These are phyloP conservation scores for Argyra leucocephala DNA, from an alignment of 2,888 invertebrate species.

Conservation along the genomic window DNA sequence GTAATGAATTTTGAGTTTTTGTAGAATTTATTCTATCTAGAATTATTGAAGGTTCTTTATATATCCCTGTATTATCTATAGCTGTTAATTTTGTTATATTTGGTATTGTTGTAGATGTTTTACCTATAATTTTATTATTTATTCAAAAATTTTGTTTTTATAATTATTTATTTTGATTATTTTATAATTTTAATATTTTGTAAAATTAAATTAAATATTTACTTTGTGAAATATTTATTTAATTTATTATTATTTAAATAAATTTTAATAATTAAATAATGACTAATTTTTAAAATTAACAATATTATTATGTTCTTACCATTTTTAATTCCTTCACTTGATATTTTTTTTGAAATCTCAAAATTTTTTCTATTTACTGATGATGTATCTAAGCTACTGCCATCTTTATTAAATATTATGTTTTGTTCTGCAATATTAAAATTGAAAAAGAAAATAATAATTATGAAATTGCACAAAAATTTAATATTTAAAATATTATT, in stretches of 20 bases:
- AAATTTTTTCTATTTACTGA: background rate
- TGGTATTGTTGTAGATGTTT: background rate
- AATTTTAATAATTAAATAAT: background rate
- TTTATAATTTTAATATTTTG: background rate
- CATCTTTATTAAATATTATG: background rate
- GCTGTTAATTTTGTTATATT: background rate
- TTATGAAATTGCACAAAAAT: too few species aligned
- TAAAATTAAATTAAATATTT: background rate
- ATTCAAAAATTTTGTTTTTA: background rate
- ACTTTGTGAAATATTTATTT: background rate
- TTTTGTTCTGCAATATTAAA: slow-evolving; percentile 9
- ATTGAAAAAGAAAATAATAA: background rate
- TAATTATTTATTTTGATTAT: background rate
- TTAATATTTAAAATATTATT: too few species aligned
- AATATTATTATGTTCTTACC: too few species aligned
- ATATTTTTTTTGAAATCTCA: background rate
- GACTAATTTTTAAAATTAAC: background rate
- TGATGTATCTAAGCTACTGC: background rate
- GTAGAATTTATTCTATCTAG: background rate
- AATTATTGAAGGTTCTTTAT: background rate
- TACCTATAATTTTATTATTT: background rate
- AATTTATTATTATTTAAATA: background rate
- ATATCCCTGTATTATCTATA: background rate
- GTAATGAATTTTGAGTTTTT: background rate
- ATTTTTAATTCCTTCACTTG: background rate